These are phyloP conservation scores for Planococcus citri DNA, from an alignment of 1,140 invertebrate genomes.

Conservation along the genomic window DNA sequence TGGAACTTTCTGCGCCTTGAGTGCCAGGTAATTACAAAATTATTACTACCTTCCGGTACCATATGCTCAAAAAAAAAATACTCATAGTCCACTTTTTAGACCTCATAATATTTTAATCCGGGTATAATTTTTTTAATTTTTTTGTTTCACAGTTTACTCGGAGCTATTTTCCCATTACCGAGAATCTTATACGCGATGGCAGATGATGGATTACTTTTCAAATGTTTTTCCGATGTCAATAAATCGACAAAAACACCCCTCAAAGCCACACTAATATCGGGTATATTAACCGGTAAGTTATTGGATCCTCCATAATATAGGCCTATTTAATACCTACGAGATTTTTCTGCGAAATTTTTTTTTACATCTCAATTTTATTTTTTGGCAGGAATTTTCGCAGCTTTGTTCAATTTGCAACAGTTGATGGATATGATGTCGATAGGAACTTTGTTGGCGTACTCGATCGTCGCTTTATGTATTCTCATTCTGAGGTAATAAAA, in stretches of 20 bases:
- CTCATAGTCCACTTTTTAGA: too few species aligned
- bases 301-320: too few species aligned
- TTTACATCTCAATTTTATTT: too few species aligned
- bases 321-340: too few species aligned
- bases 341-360: too few species aligned
- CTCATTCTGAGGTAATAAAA: constrained; percentile 68
- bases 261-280: constrained; percentile 28
- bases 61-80: too few species aligned
- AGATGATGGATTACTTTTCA: constrained; percentile 68
- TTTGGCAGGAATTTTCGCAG: too few species aligned
- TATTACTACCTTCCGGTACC: too few species aligned
- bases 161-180: constrained; percentile 69
- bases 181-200: constrained; percentile 81
- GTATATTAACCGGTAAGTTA: constrained; percentile 28
- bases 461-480: constrained; percentile 79
- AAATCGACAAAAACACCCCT: constrained; percentile 28
- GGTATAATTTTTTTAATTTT: too few species aligned
- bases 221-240: constrained; percentile 58
- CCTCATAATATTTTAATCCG: too few species aligned
- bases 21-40: constrained; percentile 23
- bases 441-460: constrained; percentile 83
- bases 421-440: constrained; percentile 93
- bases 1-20: constrained; percentile 36
- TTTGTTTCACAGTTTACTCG: constrained; percentile 50
- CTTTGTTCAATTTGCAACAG: constrained; percentile 77